Evolutionary conservation across 2,113 vertebrate species (phyloP).

Genomic region (Rana temporaria): DNA sequence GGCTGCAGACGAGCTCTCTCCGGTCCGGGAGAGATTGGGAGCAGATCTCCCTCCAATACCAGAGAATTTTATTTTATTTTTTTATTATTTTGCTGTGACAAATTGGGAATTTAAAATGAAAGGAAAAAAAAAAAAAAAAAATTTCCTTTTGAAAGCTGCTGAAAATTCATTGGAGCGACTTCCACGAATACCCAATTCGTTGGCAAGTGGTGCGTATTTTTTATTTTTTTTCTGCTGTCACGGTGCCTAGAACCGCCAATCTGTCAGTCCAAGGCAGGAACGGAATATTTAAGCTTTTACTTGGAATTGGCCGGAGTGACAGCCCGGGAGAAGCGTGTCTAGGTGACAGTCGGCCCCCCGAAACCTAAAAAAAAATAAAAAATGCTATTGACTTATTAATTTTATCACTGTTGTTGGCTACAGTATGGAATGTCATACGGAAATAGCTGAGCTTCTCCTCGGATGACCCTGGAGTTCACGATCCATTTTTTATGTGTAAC

Average conservation of each 20-base stretch:
- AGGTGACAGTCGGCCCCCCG: slow-evolving; percentile 62
- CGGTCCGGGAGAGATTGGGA: background rate
- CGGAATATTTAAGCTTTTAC: slow-evolving; percentile 62
- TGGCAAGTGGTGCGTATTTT: slow-evolving; percentile 19
- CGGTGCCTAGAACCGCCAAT: slow-evolving; percentile 46
- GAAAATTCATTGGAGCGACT: slow-evolving; percentile 47
- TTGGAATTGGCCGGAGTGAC: slow-evolving; percentile 62
- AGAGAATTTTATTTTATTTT: slow-evolving; percentile 1
- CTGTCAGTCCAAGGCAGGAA: slow-evolving; percentile 59
- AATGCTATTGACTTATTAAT: slow-evolving; percentile 65
- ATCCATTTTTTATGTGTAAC: background rate
- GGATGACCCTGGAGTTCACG: slow-evolving; percentile 12
- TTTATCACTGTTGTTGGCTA: slow-evolving; percentile 37
- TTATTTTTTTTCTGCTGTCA: slow-evolving; percentile 25
- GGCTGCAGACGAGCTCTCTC: background rate
- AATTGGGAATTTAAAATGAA: slow-evolving; percentile 22
- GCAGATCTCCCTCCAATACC: background rate
- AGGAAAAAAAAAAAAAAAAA: background rate
- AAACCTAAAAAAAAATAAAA: slow-evolving; percentile 57
- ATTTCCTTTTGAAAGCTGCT: slow-evolving; percentile 35
- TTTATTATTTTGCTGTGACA: slow-evolving; percentile 11
- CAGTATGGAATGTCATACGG: background rate
- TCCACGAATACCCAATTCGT: slow-evolving; percentile 4
- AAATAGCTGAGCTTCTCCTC: background rate
- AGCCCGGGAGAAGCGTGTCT: slow-evolving; percentile 59